Base-by-base conservation (phyloP, 2,888 invertebrate species). In the Cryptocephalus moraei region DNA sequence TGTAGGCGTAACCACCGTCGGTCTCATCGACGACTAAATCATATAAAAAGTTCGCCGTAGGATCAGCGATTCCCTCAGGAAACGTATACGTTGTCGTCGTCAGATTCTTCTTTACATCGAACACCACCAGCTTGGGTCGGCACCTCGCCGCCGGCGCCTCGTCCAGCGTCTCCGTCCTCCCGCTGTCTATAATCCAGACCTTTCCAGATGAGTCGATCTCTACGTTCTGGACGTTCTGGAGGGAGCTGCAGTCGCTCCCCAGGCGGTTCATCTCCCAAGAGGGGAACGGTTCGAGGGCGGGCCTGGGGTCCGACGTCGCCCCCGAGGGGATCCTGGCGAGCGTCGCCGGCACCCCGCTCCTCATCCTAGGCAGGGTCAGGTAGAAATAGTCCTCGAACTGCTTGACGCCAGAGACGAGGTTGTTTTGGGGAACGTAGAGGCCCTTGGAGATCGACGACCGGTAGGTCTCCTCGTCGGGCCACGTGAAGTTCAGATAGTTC, bases 151-250 rank as follows among this genome's bases (percentile, higher is more conserved):
- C 67, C 1, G 77, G 76, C n/a, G 51, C 59, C 49, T 54, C 56
- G 48, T 77, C 75, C 52, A 84, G 70, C 1, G 81, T 82, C 9
- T 77, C 76, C 1, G 80, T 75, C 48, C 82, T 73, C 0, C 86
- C 86, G 43, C 80, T 80, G 55, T 85, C 85, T 43, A 84, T 73
- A 33, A 79, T 76, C 77, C 82, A 84, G 75, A 86, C 77, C 9
- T 81, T 69, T 4, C 85, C 84, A 50, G 75, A 75, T 0, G 57
- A 45, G 65, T 87, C 86, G 41, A 86, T 79, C 63, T 86, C 86
- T 54, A 86, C 72, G 56, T 82, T 82, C 65, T 86, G 85, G 22
- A 86, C 84, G 61, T 81, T 83, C 64, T 87, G 86, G 49, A 88
- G 71, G 1, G 82, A 78, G 11, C 71, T 67, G 66, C 86, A 86